phyloP scores from a whole-genome alignment of 1,140 invertebrate species.

The Lethrus apterus region DNA sequence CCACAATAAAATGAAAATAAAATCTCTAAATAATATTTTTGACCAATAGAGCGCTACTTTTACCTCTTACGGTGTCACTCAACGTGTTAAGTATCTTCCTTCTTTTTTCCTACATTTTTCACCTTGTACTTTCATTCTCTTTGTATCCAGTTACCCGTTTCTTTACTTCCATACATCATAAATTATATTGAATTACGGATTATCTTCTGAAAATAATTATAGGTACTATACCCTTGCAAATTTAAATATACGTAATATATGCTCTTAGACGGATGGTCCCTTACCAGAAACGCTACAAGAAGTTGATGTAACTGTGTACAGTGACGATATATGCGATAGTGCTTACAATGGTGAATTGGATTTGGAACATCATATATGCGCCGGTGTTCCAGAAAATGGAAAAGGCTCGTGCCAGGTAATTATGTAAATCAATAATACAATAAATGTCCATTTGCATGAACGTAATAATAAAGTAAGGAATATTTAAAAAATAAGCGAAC shows the following conservation, averaged over 20 bases:
- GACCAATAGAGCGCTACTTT: too few relatives aligned
- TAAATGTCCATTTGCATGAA: neutral
- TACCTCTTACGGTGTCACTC: too few relatives aligned
- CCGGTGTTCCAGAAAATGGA: constrained; percentile 13
- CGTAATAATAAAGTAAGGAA: too few relatives aligned
- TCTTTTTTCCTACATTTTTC: too few relatives aligned
- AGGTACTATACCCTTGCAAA: too few relatives aligned
- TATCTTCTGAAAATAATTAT: too few relatives aligned
- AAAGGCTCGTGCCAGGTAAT: constrained; percentile 16
- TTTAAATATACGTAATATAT: neutral
- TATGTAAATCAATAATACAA: neutral
- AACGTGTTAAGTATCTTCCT: neutral
- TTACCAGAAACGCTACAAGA: constrained; percentile 7
- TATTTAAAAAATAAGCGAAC: too few relatives aligned
- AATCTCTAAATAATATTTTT: too few relatives aligned
- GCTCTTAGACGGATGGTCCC: constrained; percentile 6
- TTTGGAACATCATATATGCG: constrained; percentile 15
- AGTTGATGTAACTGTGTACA: constrained; percentile 14
- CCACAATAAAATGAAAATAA: too few relatives aligned
- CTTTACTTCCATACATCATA: constrained; percentile 1
- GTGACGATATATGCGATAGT: neutral
- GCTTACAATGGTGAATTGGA: constrained; percentile 8
- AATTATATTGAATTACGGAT: too few relatives aligned
- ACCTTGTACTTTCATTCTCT: too few relatives aligned
- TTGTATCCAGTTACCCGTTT: too few relatives aligned